Conservation (phyloP, 2,888 invertebrate genomes). For the Calameuta pallipes region DNA sequence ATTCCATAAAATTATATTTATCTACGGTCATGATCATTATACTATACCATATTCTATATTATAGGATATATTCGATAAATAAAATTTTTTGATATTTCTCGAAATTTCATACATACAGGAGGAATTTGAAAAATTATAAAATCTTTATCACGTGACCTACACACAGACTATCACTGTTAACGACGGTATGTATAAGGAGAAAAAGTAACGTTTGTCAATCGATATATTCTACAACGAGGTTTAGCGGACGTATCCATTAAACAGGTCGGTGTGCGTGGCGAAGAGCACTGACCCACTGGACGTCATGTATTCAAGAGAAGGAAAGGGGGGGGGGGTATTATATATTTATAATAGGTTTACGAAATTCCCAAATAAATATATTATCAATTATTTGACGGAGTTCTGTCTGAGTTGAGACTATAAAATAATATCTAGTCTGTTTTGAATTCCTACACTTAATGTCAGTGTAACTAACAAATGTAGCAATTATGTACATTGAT, state of each 20-base stretch:
- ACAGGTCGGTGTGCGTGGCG: conserved; percentile 33
- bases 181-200: background rate
- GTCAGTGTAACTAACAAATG: background rate
- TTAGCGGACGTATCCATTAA: conserved; percentile 14
- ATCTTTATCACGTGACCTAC: too few species aligned
- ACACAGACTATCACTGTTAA: background rate
- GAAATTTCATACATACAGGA: background rate
- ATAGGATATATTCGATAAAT: background rate
- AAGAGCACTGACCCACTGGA: conserved; percentile 15
- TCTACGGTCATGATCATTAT: background rate
- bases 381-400: background rate
- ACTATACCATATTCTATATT: background rate
- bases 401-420: background rate
- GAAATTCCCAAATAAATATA: background rate
- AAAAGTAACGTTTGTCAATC: background rate
- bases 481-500: background rate
- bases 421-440: background rate
- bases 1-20: too few species aligned
- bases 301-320: conserved; percentile 10
- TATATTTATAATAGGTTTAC: background rate
- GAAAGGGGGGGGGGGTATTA: background rate
- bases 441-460: background rate
- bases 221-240: background rate
- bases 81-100: background rate
- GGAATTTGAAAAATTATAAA: too few species aligned